These are phyloP conservation scores for Carabus problematicus DNA, from an alignment of 2,888 invertebrate species.

Conservation along the genomic window DNA sequence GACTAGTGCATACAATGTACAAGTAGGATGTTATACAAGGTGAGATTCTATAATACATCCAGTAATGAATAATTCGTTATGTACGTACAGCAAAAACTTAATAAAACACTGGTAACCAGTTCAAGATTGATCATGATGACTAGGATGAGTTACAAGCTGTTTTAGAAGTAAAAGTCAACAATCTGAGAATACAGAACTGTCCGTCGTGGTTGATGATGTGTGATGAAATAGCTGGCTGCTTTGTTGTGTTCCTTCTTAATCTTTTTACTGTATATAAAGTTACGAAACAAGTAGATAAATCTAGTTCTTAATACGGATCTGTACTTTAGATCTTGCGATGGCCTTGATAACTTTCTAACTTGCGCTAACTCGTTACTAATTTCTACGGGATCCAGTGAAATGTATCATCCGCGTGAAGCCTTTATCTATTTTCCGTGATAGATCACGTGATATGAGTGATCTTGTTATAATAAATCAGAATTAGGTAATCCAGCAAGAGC, in stretches of 20 bases:
- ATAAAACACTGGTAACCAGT: too few relatives aligned
- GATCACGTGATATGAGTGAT: slow-evolving; percentile 3
- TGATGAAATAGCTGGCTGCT: background rate
- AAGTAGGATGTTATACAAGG: too few relatives aligned
- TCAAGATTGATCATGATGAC: too few relatives aligned
- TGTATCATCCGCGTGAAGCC: slow-evolving; percentile 33
- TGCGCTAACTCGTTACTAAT: slow-evolving; percentile 19
- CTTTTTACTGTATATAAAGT: background rate
- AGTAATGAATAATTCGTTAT: too few relatives aligned
- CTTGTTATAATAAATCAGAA: slow-evolving; percentile 5
- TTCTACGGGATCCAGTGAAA: slow-evolving; percentile 28
- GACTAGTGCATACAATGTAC: too few relatives aligned
- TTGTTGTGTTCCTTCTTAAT: background rate
- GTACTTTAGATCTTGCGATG: slow-evolving; percentile 1
- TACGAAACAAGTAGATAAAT: slow-evolving; percentile 32
- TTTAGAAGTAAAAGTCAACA: too few relatives aligned
- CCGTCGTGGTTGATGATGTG: background rate
- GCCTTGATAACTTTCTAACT: slow-evolving; percentile 39
- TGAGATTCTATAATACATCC: too few relatives aligned
- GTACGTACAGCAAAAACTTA: too few relatives aligned
- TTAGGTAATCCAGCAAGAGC: background rate
- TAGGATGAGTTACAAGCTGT: too few relatives aligned
- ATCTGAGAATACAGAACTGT: too few relatives aligned
- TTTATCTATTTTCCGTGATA: slow-evolving; percentile 39
- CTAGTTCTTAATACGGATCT: slow-evolving; percentile 24